Evolutionary conservation across 2,888 invertebrate species (phyloP), one percentile per base, ranked within the genome.

Genomic region (Frankliniella fusca): DNA sequence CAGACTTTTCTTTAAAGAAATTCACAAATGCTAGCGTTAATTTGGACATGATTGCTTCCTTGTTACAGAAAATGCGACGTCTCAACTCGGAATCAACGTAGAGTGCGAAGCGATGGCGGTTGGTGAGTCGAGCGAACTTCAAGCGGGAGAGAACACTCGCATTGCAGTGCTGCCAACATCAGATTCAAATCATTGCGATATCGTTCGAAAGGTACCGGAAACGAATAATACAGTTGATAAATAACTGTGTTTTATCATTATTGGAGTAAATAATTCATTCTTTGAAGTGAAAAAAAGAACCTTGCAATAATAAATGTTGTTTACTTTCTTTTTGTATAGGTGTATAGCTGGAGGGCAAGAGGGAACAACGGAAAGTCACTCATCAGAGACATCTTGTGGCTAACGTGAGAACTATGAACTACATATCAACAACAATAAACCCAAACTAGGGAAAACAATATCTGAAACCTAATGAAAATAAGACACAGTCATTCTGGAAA

Each of bases 1-100:
- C n/a, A n/a, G n/a, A 7, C 65, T 65, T 65, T 20, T 65, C 65
- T 65, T 65, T 65, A 65, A 65, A 65, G 65, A 65, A 65, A 65
- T 65, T 65, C 12, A 65, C 65, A 20, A 65, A 65, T 15, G 65
- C 65, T 65, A 65, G 20, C 20, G 11, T 65, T 7, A 65, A 65
- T 18, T 65, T 65, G 7, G 65, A 20, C 65, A 65, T 65, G 65
- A 65, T 65, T 11, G 15, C 9, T 11, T 50, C 50, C 10, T 50
- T 50, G 15, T 15, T 50, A 50, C 50, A 50, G 50, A 50, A 15
- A 50, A 9, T 11, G 15, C 50, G 50, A 15, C 50, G 50, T n/a
- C n/a, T n/a, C n/a, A n/a, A n/a, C n/a, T n/a, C n/a, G n/a, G n/a
- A n/a, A n/a, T n/a, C n/a, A n/a, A n/a, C n/a, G n/a, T n/a, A n/a